A percentile compares a stretch with the other conserved stretches of the same genome.
These are phyloP conservation scores for Gambelia wislizenii DNA, from an alignment of 2,797 vertebrate genomes.

Conservation along the genomic window DNA sequence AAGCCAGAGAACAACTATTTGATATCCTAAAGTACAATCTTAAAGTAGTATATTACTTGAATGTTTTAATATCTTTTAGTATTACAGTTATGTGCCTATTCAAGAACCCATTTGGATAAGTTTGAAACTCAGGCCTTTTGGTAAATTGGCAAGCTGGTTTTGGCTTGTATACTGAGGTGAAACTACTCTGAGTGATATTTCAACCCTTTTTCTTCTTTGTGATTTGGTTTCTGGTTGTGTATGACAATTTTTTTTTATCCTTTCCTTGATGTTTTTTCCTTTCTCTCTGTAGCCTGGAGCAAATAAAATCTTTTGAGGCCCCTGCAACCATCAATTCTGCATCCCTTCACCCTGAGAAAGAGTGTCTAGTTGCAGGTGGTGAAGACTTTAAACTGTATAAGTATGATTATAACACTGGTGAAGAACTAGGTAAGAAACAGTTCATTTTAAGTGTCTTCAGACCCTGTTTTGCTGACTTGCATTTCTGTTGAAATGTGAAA, in stretches of 20 bases:
- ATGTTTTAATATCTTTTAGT: background rate
- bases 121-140: background rate
- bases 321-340: constrained; percentile 95
- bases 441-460: background rate
- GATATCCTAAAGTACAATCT: background rate
- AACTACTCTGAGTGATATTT: background rate
- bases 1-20: background rate
- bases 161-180: background rate
- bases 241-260: background rate
- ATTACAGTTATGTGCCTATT: background rate
- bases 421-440: constrained; percentile 90
- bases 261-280: background rate
- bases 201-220: background rate
- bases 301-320: constrained; percentile 94
- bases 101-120: background rate
- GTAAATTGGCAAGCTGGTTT: background rate
- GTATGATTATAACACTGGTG: constrained; percentile 94
- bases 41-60: background rate
- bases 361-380: constrained; percentile 95
- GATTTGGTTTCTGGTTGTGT: background rate
- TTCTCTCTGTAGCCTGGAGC: constrained; percentile 84
- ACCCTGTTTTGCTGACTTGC: background rate
- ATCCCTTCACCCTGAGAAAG: constrained; percentile 96
- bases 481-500: background rate
- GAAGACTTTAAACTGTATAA: constrained; percentile 99